Conservation (phyloP, 92 coral and sea anemone species). For the Epizoanthus rinbou region DNA sequence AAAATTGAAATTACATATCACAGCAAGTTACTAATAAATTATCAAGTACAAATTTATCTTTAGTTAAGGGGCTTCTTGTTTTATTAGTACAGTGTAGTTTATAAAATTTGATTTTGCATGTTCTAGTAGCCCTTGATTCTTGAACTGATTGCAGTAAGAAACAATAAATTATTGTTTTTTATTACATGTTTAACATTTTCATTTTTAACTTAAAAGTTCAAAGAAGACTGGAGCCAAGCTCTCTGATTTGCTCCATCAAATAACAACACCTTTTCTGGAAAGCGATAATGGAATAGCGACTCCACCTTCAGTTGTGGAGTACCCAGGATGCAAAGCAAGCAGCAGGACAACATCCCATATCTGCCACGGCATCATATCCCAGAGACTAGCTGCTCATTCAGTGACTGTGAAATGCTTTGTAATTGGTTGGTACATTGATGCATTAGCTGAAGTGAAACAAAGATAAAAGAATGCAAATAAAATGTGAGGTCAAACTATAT, state of each 20-base stretch:
- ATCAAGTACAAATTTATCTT: too few relatives aligned
- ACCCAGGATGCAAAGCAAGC: background rate
- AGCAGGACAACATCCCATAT: background rate
- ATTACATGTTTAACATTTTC: background rate
- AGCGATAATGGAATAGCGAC: slow-evolving; percentile 8
- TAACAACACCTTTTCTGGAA: slow-evolving; percentile 16
- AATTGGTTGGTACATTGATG: background rate
- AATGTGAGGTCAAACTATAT: too few relatives aligned
- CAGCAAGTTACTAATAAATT: too few relatives aligned
- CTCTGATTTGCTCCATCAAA: background rate
- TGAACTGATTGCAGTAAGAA: background rate
- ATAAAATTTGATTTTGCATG: too few relatives aligned
- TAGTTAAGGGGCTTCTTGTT: too few relatives aligned
- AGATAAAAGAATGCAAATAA: background rate
- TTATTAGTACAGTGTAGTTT: too few relatives aligned
- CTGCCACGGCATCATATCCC: background rate
- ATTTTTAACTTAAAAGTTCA: background rate
- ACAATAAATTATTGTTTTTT: background rate
- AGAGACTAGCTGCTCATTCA: background rate
- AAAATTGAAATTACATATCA: too few relatives aligned
- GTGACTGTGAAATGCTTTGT: background rate
- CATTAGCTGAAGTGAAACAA: background rate
- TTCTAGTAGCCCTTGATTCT: too few relatives aligned
- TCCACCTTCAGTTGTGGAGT: slow-evolving; percentile 13
- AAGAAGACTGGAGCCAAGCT: background rate